Conservation (phyloP, 2,888 invertebrate species). For the Scaptomyza parva region DNA sequence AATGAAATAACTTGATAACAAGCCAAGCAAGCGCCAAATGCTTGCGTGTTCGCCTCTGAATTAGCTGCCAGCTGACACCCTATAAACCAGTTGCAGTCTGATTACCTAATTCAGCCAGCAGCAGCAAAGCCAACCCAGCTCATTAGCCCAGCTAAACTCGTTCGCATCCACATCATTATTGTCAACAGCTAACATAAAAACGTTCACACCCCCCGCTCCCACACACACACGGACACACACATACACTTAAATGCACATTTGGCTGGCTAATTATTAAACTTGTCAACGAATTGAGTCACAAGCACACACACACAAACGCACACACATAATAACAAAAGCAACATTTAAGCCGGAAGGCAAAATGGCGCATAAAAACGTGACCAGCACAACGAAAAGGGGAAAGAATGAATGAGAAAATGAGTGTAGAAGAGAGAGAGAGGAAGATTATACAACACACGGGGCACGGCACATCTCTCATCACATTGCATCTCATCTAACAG, state of each 20-base stretch:
- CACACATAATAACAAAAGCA: slow-evolving; percentile 10
- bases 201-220: slow-evolving; percentile 32
- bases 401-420: not conserved
- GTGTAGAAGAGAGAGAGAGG: not conserved
- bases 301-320: slow-evolving; percentile 17
- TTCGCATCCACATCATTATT: slow-evolving; percentile 10
- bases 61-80: not conserved
- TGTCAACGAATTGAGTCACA: slow-evolving; percentile 60
- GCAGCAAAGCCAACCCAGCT: not conserved
- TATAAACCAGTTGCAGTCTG: slow-evolving; percentile 16
- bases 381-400: slow-evolving; percentile 46
- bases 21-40: slow-evolving; percentile 1
- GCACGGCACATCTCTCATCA: slow-evolving; percentile 23
- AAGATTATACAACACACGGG: slow-evolving; percentile 10
- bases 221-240: too few relatives aligned
- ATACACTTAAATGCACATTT: slow-evolving; percentile 65
- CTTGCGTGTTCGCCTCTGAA: not conserved
- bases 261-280: slow-evolving; percentile 67
- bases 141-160: slow-evolving; percentile 20
- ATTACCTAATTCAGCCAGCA: not conserved
- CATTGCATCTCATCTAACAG: slow-evolving; percentile 43
- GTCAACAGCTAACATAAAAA: slow-evolving; percentile 32
- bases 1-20: slow-evolving; percentile 13
- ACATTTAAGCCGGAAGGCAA: slow-evolving; percentile 27
- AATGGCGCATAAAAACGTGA: slow-evolving; percentile 65